These are phyloP conservation scores for Plemyria rubiginata DNA, from an alignment of 2,888 invertebrate genomes.

Conservation along the genomic window DNA sequence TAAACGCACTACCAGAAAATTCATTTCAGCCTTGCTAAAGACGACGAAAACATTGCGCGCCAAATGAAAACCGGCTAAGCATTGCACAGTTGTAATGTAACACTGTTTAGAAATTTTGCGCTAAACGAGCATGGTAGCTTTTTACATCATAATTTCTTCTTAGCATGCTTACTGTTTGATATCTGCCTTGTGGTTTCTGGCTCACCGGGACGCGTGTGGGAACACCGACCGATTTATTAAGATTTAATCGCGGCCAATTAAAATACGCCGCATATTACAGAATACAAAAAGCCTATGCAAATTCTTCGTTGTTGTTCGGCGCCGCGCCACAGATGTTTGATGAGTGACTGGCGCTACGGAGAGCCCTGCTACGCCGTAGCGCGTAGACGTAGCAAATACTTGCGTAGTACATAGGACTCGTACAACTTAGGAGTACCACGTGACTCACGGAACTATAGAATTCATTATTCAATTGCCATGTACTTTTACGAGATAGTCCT, in stretches of 20 bases:
- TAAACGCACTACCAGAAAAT: constrained; percentile 3
- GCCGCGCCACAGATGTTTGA: constrained; percentile 49
- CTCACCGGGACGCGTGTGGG: constrained; percentile 62
- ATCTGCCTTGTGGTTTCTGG: constrained; percentile 18
- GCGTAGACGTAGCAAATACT: constrained; percentile 39
- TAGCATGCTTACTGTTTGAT: constrained; percentile 10
- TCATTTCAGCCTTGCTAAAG: background rate
- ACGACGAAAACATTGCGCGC: background rate
- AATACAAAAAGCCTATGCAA: constrained; percentile 73
- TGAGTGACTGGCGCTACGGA: constrained; percentile 49
- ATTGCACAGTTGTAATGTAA: background rate
- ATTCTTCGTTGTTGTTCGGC: constrained; percentile 54
- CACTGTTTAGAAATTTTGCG: background rate
- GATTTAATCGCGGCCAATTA: constrained; percentile 81
- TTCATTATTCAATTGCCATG: too few species aligned
- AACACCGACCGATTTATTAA: constrained; percentile 80
- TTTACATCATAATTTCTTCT: background rate
- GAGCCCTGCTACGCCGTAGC: constrained; percentile 56
- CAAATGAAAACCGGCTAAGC: background rate
- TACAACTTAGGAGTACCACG: background rate
- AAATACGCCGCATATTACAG: constrained; percentile 75
- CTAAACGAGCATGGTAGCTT: background rate
- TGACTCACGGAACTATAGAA: too few species aligned
- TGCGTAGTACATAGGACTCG: constrained; percentile 11
- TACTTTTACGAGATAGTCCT: too few species aligned